phyloP scores from a whole-genome alignment of 2,113 vertebrate species.

The Rhinichthys klamathensis region DNA sequence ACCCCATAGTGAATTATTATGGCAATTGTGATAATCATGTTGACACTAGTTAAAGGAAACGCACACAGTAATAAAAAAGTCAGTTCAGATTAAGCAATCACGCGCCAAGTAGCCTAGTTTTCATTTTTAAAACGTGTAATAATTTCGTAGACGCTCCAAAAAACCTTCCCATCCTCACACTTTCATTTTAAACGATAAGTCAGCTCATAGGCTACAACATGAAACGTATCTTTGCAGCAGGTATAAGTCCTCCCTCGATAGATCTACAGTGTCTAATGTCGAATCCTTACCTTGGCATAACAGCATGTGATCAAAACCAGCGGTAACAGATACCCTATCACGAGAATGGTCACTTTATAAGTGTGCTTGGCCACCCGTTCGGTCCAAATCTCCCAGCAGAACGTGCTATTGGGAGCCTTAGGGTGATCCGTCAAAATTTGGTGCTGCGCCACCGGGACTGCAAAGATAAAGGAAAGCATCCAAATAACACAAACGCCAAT shows the following conservation, averaged over 20 bases:
- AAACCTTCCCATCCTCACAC: neutral
- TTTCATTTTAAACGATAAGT: neutral
- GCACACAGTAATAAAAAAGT: neutral
- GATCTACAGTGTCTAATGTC: neutral
- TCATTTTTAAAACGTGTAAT: neutral
- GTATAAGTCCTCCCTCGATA: too few species aligned
- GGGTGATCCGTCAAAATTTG: constrained; percentile 73
- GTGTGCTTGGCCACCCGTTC: constrained; percentile 63
- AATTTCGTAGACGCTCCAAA: neutral
- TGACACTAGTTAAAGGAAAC: neutral
- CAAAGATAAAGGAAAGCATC: constrained; percentile 77
- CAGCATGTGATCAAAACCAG: constrained; percentile 85
- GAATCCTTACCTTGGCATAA: constrained; percentile 78
- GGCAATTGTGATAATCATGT: neutral
- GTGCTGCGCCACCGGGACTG: constrained; percentile 81
- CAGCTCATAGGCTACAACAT: neutral
- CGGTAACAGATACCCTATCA: constrained; percentile 82
- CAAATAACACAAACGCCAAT: constrained; percentile 75
- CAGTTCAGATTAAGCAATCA: neutral
- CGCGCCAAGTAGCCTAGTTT: neutral
- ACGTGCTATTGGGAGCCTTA: constrained; percentile 81
- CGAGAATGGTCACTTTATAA: constrained; percentile 78
- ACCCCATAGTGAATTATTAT: neutral
- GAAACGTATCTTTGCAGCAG: constrained; percentile 9
- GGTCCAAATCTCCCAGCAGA: constrained; percentile 85